Evolutionary conservation across 2,113 vertebrate species (phyloP), one percentile per base, ranked within the genome.

Genomic region (Syrmaticus mikado): DNA sequence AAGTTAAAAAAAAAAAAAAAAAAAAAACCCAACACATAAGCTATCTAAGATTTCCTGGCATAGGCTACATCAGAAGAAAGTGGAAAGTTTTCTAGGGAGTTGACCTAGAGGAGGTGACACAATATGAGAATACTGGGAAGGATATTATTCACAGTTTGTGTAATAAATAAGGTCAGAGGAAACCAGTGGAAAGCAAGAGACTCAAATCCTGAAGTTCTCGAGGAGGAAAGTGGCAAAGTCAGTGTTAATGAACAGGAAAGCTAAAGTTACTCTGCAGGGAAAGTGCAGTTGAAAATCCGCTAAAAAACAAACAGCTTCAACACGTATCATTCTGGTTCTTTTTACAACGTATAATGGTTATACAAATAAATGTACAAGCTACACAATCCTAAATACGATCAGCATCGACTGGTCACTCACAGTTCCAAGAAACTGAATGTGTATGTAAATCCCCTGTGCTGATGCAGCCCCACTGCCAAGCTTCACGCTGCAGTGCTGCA

Each of bases 91-190:
- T 89, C 82, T 43, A 85, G 89, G 92, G 81, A 87, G 86, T 85
- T 73, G 89, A 91, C 65, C 43, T 89, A 66, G 46, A 24, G 5
- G 75, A 64, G 3, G 45, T 87, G 78, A 94, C 71, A 73, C 52
- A 84, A 82, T 73, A 85, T 43, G 25, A 93, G 75, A 89, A 84
- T 73, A 80, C 5, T 60, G 53, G 81, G 50, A 94, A 89, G 55
- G 48, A 70, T 86, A 65, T 58, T 79, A 91, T 84, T 88, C 90
- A 87, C 78, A 73, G 71, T 55, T 38, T 85, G 58, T 85, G 67
- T 85, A 91, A 93, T 80, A 94, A 93, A 93, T 91, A 85, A 94
- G 89, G 52, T 79, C 94, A 96, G 89, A 53, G 6, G 74, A 92
- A 67, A 88, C 62, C 48, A 88, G 46, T 86, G 81, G 93, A 93